Conservation (phyloP, 2,797 vertebrate genomes). For the Pelodytes ibericus region DNA sequence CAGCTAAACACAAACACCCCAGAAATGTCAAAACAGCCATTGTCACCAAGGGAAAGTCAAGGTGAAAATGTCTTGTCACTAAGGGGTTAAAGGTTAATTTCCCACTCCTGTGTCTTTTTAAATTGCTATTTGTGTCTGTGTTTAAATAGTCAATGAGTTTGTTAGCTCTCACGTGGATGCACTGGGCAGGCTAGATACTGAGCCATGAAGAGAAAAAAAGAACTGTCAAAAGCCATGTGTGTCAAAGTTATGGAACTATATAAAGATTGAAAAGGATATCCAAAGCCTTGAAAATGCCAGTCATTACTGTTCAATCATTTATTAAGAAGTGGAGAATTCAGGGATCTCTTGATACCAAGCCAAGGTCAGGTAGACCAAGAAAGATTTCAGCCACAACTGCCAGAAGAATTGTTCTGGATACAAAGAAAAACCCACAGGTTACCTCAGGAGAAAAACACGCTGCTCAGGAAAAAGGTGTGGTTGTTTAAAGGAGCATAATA, state of each 20-base stretch:
- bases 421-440: no score
- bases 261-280: constrained; percentile 4
- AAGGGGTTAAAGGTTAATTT: no score
- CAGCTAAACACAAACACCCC: no score
- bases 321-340: neutral
- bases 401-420: neutral
- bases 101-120: no score
- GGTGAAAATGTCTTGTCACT: no score
- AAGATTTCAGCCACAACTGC: neutral
- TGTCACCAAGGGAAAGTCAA: no score
- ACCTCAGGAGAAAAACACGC: no score
- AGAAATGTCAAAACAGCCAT: no score
- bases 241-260: neutral
- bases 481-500: no score
- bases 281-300: constrained; percentile 7
- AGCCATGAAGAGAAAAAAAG: neutral
- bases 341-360: constrained; percentile 2
- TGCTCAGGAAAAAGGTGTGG: no score
- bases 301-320: neutral
- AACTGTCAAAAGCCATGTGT: neutral
- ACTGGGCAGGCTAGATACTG: neutral
- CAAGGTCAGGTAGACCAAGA: neutral
- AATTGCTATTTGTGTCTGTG: neutral
- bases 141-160: constrained; percentile 4
- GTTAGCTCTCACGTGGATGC: neutral